Base-by-base conservation (phyloP, 1,140 invertebrate species). In the Babylonia areolata region DNA sequence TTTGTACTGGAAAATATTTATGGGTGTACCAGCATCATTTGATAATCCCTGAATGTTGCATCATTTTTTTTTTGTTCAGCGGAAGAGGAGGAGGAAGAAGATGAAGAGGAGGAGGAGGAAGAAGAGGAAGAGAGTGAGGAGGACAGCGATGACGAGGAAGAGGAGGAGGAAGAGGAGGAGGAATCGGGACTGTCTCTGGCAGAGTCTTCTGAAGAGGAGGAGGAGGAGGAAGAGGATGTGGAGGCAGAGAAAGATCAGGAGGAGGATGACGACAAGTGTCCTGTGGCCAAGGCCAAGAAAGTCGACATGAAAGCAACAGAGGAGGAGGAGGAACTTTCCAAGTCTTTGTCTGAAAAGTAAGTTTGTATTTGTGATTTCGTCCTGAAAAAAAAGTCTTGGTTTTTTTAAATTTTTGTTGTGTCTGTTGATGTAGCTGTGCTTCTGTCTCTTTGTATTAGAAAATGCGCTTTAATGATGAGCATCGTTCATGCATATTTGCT, bases 181-280 rank as follows among this genome's bases (percentile, higher is more conserved):
- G 90, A 90, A 75, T 87, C 87, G 17, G 89, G 88, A 79, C 86
- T 88, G 35, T 85, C 87, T 37, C 37, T 51, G 35, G 86, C 85
- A 15, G 88, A 90, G 85, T 86, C 89, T 84, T 83, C 85, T 2
- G 89, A 90, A 37, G 89, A 90, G 37, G 90, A 91, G 17, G 90
- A 91, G 81, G 91, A 90, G 11, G 91, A 90, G 11, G 82, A 87
- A 2, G 87, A 79, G 28, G 77, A 79, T 12, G 78, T 33, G 31
- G 78, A 80, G 2, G 23, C 54, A 12, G 46, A 80, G 28, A 20
- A 88, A 82, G 90, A 88, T 39, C 90, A 91, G 35, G 86, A 80
- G 23, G 87, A 86, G 73, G 86, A 77, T 64, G 96, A 96, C 31
- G 93, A 90, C 37, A 90, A 90, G 39, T 23, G 87, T 20, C 80